Percentiles rank a stretch among this genome's conserved stretches.
Conservation (phyloP, 2,113 vertebrate species). For the Chaetorhynchus papuensis region DNA sequence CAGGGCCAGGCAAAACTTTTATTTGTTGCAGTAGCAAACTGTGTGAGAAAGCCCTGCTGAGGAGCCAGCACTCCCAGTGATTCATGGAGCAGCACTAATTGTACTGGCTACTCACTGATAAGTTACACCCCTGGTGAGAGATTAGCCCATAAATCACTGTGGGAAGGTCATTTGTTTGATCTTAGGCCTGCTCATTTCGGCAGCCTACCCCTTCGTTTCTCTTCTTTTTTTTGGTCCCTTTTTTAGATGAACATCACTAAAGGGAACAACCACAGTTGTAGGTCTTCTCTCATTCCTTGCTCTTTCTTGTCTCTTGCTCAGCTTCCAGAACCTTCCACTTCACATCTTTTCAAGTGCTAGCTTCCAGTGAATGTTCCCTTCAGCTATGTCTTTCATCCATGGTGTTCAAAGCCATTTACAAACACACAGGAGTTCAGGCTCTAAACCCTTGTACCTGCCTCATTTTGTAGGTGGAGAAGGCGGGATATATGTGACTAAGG, state of each 20-base stretch:
- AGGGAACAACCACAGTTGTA: not conserved
- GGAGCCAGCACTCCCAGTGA: not conserved
- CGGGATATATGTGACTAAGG: not conserved
- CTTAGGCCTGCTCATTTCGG: not conserved
- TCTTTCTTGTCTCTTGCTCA: not conserved
- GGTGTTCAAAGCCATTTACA: not conserved
- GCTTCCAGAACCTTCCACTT: not conserved
- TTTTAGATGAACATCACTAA: not conserved
- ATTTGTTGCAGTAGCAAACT: not conserved
- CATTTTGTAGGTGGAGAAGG: not conserved
- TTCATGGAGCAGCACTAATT: slow-evolving; percentile 21
- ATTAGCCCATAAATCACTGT: slow-evolving; percentile 30
- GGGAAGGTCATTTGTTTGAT: not conserved
- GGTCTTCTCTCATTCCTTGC: not conserved
- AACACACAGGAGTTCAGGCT: not conserved
- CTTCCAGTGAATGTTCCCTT: not conserved
- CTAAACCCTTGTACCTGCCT: not conserved
- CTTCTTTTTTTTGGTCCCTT: not conserved
- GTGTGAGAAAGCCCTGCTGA: not conserved
- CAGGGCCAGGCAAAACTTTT: not conserved
- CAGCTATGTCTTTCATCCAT: not conserved
- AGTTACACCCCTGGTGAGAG: not conserved
- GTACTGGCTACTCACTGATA: not conserved
- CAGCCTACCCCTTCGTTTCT: not conserved
- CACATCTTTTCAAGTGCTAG: not conserved